Base-by-base conservation (phyloP, 1,140 invertebrate species). In the Drosophila prosaltans region DNA sequence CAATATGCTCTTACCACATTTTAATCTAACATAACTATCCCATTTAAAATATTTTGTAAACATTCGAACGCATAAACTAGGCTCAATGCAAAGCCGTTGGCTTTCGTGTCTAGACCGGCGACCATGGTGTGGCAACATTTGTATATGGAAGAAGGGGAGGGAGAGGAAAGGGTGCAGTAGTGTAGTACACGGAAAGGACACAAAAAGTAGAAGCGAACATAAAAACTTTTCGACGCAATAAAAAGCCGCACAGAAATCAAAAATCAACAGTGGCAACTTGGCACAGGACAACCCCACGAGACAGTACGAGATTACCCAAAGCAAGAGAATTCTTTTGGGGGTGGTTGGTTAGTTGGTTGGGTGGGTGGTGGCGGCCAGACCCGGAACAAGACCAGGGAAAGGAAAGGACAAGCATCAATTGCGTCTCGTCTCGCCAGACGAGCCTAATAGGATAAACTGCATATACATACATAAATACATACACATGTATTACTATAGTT, bases 401-500 rank as follows among this genome's bases (percentile, higher is more conserved):
- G 54, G 41, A 40, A 54, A 63, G 59, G 40, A 32, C 65, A 32
- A 63, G 72, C 67, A 48, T 24, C 24, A 51, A 51, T 77, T 63
- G 62, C 69, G 72, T 75, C 72, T 75, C 72, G 72, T 78, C 76
- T 78, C 3, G 68, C 63, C 67, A 51, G 67, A 65, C 80, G 55
- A 59, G 77, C 84, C 71, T 88, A 86, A 85, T 82, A 78, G 83
- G 71, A 86, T 86, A 85, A 88, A 73, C 83, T 82, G 79, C 70
- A 54, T 78, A 41, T 57, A 54, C 66, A 43, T 64, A 9, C 24
- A 28, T 63, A 9, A 24, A 39, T 51, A 30, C 54, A 41, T 51
- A 26, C 3, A 21, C 45, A 26, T 51, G 16, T 36, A 36, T 36
- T 5, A 36, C 45, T 10, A 26, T 51, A 51, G 45, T 51, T 26